These are phyloP conservation scores for Barypeithes pellucidus DNA, from an alignment of 2,888 invertebrate genomes.

Conservation along the genomic window DNA sequence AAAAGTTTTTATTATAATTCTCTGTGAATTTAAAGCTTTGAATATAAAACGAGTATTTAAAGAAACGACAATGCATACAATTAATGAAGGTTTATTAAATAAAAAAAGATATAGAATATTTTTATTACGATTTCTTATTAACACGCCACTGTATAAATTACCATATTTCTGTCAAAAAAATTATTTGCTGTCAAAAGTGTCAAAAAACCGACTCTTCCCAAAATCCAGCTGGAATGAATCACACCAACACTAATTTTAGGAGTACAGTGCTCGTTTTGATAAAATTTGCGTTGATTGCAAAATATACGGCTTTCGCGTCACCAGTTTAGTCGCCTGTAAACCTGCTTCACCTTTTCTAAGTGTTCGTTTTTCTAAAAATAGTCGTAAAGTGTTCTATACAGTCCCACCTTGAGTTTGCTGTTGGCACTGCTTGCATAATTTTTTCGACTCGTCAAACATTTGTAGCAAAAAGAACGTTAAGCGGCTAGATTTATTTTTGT, in stretches of 20 bases:
- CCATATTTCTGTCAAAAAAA: constrained; percentile 13
- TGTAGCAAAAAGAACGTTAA: constrained; percentile 34
- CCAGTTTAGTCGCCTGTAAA: constrained; percentile 24
- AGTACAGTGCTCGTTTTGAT: constrained; percentile 34
- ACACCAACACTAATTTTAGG: constrained; percentile 35
- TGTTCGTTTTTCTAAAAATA: constrained; percentile 33
- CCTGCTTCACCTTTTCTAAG: constrained; percentile 4
- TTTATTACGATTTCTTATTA: too few species aligned
- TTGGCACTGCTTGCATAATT: constrained; percentile 53
- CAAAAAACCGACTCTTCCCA: constrained; percentile 21
- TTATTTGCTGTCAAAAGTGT: constrained; percentile 29
- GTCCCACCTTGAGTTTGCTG: constrained; percentile 46
- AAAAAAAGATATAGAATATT: too few species aligned
- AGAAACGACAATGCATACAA: too few species aligned
- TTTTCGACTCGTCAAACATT: constrained; percentile 41
- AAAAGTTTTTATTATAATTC: too few species aligned
- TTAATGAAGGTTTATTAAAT: too few species aligned
- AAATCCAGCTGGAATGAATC: constrained; percentile 48
- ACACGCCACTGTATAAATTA: background rate
- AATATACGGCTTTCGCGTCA: constrained; percentile 32
- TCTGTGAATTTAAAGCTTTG: too few species aligned
- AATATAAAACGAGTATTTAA: too few species aligned
- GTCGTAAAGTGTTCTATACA: constrained; percentile 33
- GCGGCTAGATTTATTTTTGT: constrained; percentile 47
- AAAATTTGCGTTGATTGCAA: constrained; percentile 35